Evolutionary conservation across 92 coral and sea anemone genomes (phyloP).

Genomic region (Phymanthus crucifer): DNA sequence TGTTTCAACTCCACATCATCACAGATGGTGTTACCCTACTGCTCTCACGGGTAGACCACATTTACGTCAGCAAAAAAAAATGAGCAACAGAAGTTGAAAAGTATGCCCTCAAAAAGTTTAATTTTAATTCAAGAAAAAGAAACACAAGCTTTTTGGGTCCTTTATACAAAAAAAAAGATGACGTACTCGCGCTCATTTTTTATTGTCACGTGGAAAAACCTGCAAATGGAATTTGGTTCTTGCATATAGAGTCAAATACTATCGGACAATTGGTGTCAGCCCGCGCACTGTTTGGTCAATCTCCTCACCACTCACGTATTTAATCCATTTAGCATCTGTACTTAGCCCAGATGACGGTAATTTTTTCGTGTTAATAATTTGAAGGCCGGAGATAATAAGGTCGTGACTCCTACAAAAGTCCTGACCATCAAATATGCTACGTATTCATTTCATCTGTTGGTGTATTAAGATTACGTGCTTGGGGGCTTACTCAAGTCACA

Average conservation of each 20-base stretch:
- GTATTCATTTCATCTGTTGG: constrained; percentile 17
- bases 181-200: no score
- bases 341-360: background rate
- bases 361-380: constrained; percentile 1
- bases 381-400: constrained; percentile 10
- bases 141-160: background rate
- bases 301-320: background rate
- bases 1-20: no score
- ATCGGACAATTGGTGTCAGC: background rate
- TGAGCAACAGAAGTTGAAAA: background rate
- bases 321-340: background rate
- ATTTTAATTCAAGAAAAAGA: background rate
- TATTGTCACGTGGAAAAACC: no score
- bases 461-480: constrained; percentile 1
- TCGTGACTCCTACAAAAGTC: constrained; percentile 5
- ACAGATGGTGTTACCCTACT: no score
- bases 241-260: background rate
- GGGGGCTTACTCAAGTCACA: background rate
- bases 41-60: background rate
- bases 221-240: no score
- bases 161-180: no score
- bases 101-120: background rate
- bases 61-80: background rate
- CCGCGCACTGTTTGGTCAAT: background rate
- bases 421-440: constrained; percentile 18